Conservation (phyloP, 1,140 invertebrate species). For the Danaus melanippus region DNA sequence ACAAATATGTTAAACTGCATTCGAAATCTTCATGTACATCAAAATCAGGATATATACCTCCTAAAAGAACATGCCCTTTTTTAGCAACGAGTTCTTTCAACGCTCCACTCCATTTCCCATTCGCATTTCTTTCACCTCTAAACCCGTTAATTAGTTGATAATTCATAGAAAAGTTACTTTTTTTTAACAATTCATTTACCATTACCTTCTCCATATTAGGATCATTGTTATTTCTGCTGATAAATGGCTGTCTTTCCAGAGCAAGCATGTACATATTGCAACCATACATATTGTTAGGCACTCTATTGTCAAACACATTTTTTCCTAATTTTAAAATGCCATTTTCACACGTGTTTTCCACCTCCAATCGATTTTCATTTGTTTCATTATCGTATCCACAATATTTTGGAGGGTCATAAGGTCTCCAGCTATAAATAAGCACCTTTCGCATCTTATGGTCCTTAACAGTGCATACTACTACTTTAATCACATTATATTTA, state of each 20-base stretch:
- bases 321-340: conserved; percentile 32
- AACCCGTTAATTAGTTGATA: conserved; percentile 33
- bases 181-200: conserved; percentile 31
- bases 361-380: conserved; percentile 28
- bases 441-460: conserved; percentile 30
- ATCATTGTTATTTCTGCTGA: conserved; percentile 31
- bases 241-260: conserved; percentile 49
- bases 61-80: conserved; percentile 66
- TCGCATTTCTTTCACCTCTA: conserved; percentile 55
- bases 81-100: conserved; percentile 48
- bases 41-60: conserved; percentile 72
- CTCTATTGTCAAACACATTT: conserved; percentile 34
- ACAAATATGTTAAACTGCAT: conserved; percentile 62
- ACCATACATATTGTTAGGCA: conserved; percentile 45
- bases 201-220: conserved; percentile 46
- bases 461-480: conserved; percentile 38
- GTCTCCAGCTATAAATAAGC: conserved; percentile 47
- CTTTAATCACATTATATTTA: conserved; percentile 43
- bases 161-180: conserved; percentile 33
- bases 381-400: conserved; percentile 55
- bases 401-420: conserved; percentile 53
- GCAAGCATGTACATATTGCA: conserved; percentile 45
- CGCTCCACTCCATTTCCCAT: conserved; percentile 61
- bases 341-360: conserved; percentile 40
- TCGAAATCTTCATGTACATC: conserved; percentile 71